Base-by-base conservation (phyloP, 1,140 invertebrate genomes). In the Drosophila kepulauana region DNA sequence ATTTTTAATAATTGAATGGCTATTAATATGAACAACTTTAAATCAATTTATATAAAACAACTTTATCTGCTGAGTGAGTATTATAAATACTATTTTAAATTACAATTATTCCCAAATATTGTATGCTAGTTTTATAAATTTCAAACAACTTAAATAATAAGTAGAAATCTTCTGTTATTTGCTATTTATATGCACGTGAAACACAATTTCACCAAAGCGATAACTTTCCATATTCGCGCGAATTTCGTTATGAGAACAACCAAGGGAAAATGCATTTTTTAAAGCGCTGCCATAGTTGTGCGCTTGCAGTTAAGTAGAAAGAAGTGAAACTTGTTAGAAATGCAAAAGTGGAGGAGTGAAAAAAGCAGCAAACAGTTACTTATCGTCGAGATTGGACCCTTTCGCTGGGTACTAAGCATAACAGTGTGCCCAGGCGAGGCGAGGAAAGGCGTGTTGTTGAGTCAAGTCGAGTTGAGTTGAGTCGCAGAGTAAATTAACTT, bases 401-500 rank as follows among this genome's bases (percentile, higher is more conserved):
- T 15, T 54, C 16, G 2, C 8, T 20, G 13, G 25, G 52, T 48
- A 43, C 66, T 64, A 20, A 8, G 6, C 13, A 13, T 15, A 61
- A 69, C 69, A 63, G 65, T 75, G 58, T 57, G 58, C 8, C 3
- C 3, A 49, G 48, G 46, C 16, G 20, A 33, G 30, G 30, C 20
- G 20, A 25, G 30, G 30, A 33, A 33, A 8, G 30, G 35, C 35
- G 20, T 25, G 20, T 25, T 25, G 20, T 25, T 25, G 35, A 38
- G 35, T 38, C 8, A 8, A 51, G 49, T 51, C 8, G 35, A 51
- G 49, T 51, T 8, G 11, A 28, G 38, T 41, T 43, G 66, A 80
- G 80, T 76, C 68, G 78, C 66, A 51, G 11, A 85, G 75, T 88
- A 88, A 88, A 87, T 87, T 87, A 87, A 87, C 79, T 87, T 77